Base-by-base conservation (phyloP, 2,888 invertebrate genomes). In the Leucozona laternaria region DNA sequence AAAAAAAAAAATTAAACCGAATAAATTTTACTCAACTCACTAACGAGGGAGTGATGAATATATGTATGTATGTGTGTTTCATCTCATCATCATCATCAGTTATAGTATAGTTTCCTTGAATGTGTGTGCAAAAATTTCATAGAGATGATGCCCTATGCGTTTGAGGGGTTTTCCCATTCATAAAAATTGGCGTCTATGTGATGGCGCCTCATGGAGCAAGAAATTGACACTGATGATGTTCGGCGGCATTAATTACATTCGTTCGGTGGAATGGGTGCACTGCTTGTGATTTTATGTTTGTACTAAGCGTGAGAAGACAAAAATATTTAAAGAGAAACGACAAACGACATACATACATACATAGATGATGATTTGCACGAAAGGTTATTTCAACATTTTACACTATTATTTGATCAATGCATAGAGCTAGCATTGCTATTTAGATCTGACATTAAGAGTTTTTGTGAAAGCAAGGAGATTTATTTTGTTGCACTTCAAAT, bases 151-250 rank as follows among this genome's bases (percentile, higher is more conserved):
- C 31, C 45, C 48, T 17, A 62, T 62, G 66, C 70, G 55, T 55
- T 64, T 28, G 79, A 13, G 75, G 82, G 84, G 82, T 68, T 82
- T 86, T 73, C 75, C 86, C 85, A 86, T 86, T 86, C 86, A 86
- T 82, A 75, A 82, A 86, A 82, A 86, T 82, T 86, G 86, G 78
- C 78, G 86, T 82, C 86, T 31, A 70, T 82, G 60, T 82, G 78
- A 73, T 82, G 86, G 86, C 86, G 86, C 86, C 82, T 82, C 58
- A 45, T 48, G 75, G 71, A 79, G 78, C 82, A 75, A 82, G 45
- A 86, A 82, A 75, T 81, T 66, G 81, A 78, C 81, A 86, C 75
- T 79, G 73, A 64, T 81, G 86, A 82, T 66, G 81, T 62, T 77
- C 70, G 48, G 37, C 60, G 82, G 75, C 86, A 75, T 86, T 86